phyloP scores from a whole-genome alignment of 2,113 vertebrate species.

The Microcebus tavaratra region DNA sequence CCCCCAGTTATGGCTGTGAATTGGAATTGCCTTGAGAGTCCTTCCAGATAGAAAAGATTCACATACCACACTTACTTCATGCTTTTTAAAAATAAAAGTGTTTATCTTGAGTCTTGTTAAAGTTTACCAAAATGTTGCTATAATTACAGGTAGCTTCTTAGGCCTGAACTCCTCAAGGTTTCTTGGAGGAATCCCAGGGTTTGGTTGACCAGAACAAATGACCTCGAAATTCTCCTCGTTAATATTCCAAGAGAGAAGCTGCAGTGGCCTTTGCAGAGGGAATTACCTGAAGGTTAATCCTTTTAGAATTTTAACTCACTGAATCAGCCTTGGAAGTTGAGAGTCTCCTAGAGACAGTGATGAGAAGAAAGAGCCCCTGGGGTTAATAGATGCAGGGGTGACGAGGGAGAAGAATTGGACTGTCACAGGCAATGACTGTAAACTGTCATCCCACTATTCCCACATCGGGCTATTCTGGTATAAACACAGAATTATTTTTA shows the following conservation, averaged over 20 bases:
- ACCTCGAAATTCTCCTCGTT: neutral
- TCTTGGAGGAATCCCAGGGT: neutral
- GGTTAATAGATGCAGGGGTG: fast-evolving
- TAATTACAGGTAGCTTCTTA: neutral
- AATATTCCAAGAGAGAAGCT: neutral
- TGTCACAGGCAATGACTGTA: fast-evolving
- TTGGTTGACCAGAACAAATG: neutral
- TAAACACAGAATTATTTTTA: neutral
- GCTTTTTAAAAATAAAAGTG: neutral
- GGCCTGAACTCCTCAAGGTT: neutral
- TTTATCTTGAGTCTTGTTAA: neutral
- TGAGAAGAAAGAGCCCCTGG: neutral
- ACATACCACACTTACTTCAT: fast-evolving
- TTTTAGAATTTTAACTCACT: neutral
- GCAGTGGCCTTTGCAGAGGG: neutral
- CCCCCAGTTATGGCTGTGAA: neutral
- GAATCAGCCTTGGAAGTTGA: neutral
- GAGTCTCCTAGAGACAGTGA: neutral
- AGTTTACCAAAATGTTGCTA: neutral
- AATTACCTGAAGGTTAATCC: neutral
- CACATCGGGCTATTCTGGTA: neutral
- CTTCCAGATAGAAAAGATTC: neutral
- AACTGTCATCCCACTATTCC: neutral
- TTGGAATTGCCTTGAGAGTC: neutral
- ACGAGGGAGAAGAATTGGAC: neutral